phyloP scores from a whole-genome alignment of 2,888 invertebrate genomes.

The Acanthoscelides obtectus region DNA sequence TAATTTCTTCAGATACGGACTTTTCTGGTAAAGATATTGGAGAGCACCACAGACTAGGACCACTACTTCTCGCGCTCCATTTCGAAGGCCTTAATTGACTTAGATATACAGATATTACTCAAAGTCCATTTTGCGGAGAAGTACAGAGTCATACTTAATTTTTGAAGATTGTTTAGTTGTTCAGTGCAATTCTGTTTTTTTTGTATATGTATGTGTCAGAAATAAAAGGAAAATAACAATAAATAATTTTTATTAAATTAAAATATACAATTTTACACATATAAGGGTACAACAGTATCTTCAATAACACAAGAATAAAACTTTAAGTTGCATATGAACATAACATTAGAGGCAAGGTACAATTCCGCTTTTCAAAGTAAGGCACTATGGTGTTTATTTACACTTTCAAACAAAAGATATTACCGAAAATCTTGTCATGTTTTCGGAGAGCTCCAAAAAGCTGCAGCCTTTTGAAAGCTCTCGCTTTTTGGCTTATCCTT shows the following conservation, averaged over 20 bases:
- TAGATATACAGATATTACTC: too few relatives aligned
- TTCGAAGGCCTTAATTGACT: too few relatives aligned
- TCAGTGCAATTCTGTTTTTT: too few relatives aligned
- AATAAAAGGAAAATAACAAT: not conserved
- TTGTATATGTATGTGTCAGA: too few relatives aligned
- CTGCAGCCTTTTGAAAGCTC: conserved; percentile 44
- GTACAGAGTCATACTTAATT: too few relatives aligned
- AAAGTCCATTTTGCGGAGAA: too few relatives aligned
- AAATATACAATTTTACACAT: conserved; percentile 9
- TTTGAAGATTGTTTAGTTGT: too few relatives aligned
- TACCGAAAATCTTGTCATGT: conserved; percentile 16
- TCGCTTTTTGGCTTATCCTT: conserved; percentile 40
- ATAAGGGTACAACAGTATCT: conserved; percentile 28
- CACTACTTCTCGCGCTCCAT: too few relatives aligned
- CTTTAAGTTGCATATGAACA: conserved; percentile 15
- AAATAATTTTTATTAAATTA: conserved; percentile 1
- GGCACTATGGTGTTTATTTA: conserved; percentile 2
- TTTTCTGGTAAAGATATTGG: too few relatives aligned
- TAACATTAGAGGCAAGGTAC: conserved; percentile 7
- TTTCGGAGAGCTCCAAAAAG: conserved; percentile 45
- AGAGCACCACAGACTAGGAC: too few relatives aligned
- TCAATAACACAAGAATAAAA: conserved; percentile 27
- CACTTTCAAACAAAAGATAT: not conserved
- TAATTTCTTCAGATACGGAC: too few relatives aligned
- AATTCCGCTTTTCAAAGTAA: not conserved